These are phyloP conservation scores for Apteryx mantelli DNA, from an alignment of 2,113 vertebrate species.

Conservation along the genomic window DNA sequence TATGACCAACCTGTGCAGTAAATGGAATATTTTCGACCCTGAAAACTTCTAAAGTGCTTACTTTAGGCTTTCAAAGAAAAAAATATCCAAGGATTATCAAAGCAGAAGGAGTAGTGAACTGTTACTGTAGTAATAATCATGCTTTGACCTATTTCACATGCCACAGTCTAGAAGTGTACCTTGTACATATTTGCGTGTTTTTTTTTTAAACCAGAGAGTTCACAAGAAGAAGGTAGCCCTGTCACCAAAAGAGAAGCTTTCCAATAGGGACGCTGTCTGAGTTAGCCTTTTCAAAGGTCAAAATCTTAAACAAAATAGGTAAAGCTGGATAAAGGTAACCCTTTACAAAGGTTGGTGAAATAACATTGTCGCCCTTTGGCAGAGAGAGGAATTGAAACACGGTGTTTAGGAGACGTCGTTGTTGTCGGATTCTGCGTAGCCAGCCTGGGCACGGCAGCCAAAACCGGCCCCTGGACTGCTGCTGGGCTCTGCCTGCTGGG, in stretches of 20 bases:
- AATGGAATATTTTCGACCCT: background rate
- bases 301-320: conserved; percentile 21
- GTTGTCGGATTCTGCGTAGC: background rate
- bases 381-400: background rate
- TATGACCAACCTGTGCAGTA: background rate
- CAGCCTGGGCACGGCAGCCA: background rate
- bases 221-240: background rate
- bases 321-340: conserved; percentile 21
- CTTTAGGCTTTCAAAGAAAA: background rate
- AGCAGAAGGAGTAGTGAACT: background rate
- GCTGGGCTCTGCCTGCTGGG: background rate
- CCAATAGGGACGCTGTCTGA: background rate
- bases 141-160: background rate
- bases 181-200: background rate
- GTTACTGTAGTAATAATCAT: background rate
- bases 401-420: background rate
- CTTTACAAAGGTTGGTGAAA: conserved; percentile 56
- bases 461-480: background rate
- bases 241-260: background rate
- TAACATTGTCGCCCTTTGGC: conserved; percentile 51
- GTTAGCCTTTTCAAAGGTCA: conserved; percentile 64
- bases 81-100: background rate
- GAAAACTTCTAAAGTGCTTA: background rate
- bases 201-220: background rate
- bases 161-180: background rate